Conservation (phyloP, 2,113 vertebrate species). For the Myotis lucifugus region DNA sequence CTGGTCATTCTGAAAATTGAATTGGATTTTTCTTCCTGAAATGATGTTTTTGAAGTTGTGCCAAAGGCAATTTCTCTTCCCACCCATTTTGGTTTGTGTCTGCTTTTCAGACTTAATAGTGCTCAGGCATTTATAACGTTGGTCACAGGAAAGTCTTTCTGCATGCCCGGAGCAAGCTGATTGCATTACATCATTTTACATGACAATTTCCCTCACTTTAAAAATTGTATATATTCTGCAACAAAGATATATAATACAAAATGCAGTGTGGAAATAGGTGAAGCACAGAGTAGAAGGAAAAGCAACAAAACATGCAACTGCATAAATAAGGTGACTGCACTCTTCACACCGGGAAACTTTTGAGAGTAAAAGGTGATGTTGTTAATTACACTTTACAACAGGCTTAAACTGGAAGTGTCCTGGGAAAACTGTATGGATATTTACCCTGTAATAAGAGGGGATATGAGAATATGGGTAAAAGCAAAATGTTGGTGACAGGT, state of each 20-base stretch:
- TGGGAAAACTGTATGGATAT: background rate
- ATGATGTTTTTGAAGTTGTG: slow-evolving; percentile 61
- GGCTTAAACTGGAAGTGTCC: background rate
- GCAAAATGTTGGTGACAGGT: background rate
- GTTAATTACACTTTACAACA: background rate
- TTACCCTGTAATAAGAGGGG: background rate
- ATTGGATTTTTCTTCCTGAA: slow-evolving; percentile 73
- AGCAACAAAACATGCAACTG: background rate
- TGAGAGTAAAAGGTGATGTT: background rate
- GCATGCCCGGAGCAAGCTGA: slow-evolving; percentile 43
- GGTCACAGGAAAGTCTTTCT: slow-evolving; percentile 60
- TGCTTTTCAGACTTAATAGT: slow-evolving; percentile 54
- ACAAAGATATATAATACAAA: background rate
- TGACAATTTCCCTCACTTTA: slow-evolving; percentile 54
- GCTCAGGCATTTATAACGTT: slow-evolving; percentile 62
- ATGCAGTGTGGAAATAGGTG: background rate
- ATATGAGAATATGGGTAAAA: background rate
- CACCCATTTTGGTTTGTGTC: slow-evolving; percentile 60
- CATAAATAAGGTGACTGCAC: background rate
- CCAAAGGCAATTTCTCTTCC: slow-evolving; percentile 69
- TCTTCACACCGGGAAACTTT: background rate
- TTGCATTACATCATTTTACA: slow-evolving; percentile 59
- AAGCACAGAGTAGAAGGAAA: background rate
- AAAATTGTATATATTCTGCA: slow-evolving; percentile 34
- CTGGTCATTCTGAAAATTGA: slow-evolving; percentile 70